Evolutionary conservation across 1,140 invertebrate genomes (phyloP), one percentile per base, ranked within the genome.

Genomic region (Papilio helenus): DNA sequence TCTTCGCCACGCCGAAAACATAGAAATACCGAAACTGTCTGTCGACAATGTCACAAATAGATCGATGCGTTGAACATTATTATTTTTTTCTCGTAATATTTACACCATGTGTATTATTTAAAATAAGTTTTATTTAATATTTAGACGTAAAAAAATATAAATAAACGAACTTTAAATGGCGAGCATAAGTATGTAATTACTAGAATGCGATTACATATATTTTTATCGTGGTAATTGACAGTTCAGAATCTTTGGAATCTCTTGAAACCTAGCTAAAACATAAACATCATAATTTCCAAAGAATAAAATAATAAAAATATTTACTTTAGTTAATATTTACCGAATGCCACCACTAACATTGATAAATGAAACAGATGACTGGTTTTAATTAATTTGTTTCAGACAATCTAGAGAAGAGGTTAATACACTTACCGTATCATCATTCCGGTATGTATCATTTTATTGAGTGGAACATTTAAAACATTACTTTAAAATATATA

Each of bases 1-100:
- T 88, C 87, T 90, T 88, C 83, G 85, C 80, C 84, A 88, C 86
- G 88, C 85, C 85, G 84, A 90, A 90, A 92, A 85, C 87, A 89
- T 86, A 86, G 81, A 89, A 90, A 90, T 89, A 89, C 89, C 85
- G 89, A 88, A 88, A 89, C 81, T 82, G 81, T 89, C 87, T 79
- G 82, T 91, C 89, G 88, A 89, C 87, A 86, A 83, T 68, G 46
- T 80, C 81, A 80, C 74, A 88, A 89, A 89, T 89, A 88, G 80
- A 72, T 76, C 34, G 49, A 82, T 65, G 72, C 73, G 34, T 85
- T 83, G 68, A 83, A 76, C n/a, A 26, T 49, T 20, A 46, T 18
- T 23, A 39, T 49, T 46, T 29, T 46, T 12, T 46, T 46, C 44
- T 16, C 12, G 10, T 46, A 46, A 46, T 1, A 46, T 46, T 46